phyloP scores from a whole-genome alignment of 2,113 vertebrate genomes.

The Anarhynchus alexandrinus region DNA sequence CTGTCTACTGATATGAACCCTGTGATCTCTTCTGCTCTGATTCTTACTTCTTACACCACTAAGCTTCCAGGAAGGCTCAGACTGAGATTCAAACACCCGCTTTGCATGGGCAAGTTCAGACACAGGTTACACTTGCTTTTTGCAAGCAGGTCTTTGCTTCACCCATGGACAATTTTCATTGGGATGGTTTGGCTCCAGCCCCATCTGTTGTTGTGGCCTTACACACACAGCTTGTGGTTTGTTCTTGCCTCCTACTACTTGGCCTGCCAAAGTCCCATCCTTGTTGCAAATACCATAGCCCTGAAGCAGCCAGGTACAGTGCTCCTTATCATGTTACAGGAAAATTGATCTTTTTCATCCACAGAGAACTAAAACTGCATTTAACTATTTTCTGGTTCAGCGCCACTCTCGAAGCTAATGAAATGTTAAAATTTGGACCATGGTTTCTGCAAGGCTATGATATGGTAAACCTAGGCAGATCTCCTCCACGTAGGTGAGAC shows the following conservation, averaged over 20 bases:
- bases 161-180: background rate
- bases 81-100: background rate
- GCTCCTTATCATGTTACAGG: background rate
- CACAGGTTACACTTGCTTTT: background rate
- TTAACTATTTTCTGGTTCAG: background rate
- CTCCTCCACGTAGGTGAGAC: background rate
- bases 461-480: background rate
- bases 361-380: background rate
- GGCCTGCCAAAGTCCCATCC: background rate
- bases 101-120: background rate
- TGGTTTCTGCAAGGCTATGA: background rate
- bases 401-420: background rate
- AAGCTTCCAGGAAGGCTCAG: background rate
- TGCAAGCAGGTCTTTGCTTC: constrained; percentile 24
- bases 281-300: background rate
- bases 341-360: background rate
- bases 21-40: background rate
- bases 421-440: background rate
- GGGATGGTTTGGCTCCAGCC: background rate
- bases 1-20: background rate
- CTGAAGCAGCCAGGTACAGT: background rate
- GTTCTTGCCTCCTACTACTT: background rate
- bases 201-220: background rate
- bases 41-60: background rate
- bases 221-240: background rate